Evolutionary conservation across 2,797 vertebrate genomes (phyloP).

Genomic region (Silurus aristotelis): DNA sequence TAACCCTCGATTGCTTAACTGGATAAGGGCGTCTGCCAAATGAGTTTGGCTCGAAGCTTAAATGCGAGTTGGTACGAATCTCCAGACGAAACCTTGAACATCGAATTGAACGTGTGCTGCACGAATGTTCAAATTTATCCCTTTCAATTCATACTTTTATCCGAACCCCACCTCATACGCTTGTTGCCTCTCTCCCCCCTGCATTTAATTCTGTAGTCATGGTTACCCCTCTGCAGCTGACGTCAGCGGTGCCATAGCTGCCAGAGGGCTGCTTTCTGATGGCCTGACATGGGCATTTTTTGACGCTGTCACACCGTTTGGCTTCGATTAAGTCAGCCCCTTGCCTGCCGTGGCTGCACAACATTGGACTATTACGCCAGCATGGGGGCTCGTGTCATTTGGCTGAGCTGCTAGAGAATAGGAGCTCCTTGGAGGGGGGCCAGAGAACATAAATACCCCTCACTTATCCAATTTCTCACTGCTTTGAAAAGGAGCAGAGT

Average conservation of each 20-base stretch:
- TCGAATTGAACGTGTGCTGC: conserved; percentile 71
- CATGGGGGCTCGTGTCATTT: conserved; percentile 53
- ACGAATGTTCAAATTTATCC: conserved; percentile 55
- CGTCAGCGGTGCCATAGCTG: conserved; percentile 53
- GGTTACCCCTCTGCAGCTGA: conserved; percentile 69
- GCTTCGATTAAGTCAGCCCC: conserved; percentile 69
- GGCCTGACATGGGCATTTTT: conserved; percentile 67
- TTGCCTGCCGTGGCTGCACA: conserved; percentile 41
- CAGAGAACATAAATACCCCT: conserved; percentile 62
- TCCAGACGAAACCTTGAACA: conserved; percentile 80
- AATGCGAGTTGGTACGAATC: conserved; percentile 72
- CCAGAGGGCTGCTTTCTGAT: conserved; percentile 68
- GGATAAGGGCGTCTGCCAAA: no score
- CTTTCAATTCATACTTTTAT: conserved; percentile 46
- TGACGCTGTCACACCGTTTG: conserved; percentile 64
- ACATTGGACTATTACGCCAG: conserved; percentile 54
- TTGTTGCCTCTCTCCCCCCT: conserved; percentile 39
- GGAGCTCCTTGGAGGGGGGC: conserved; percentile 56
- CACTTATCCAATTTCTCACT: conserved; percentile 66
- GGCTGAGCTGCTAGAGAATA: conserved; percentile 48
- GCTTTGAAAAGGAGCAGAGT: conserved; percentile 60
- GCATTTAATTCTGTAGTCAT: conserved; percentile 76
- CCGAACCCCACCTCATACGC: not conserved
- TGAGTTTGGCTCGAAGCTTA: conserved; percentile 70
- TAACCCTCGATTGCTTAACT: no score